Percentiles rank a stretch among this genome's conserved stretches.
phyloP scores from a whole-genome alignment of 2,888 invertebrate genomes.

The Melanargia galathea region DNA sequence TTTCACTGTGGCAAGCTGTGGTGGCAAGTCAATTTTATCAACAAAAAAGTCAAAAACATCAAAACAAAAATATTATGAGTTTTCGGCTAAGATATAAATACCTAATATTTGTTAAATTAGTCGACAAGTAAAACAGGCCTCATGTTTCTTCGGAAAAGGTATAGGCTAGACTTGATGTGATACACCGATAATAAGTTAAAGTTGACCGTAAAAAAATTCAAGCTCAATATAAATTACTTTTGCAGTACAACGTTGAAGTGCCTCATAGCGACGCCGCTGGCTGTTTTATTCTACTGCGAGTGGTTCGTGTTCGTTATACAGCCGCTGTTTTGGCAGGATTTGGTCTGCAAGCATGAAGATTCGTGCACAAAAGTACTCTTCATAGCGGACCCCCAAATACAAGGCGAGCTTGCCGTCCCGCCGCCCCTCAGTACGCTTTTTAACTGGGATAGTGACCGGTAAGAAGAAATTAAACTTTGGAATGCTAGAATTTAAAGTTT shows the following conservation, averaged over 20 bases:
- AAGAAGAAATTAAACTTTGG: conserved; percentile 46
- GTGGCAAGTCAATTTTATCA: conserved; percentile 3
- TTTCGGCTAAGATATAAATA: background rate
- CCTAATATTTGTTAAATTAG: background rate
- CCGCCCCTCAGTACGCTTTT: conserved; percentile 86
- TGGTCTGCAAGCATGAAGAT: conserved; percentile 68
- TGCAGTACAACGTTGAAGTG: conserved; percentile 65
- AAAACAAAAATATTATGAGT: too few relatives aligned
- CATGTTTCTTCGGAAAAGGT: conserved; percentile 34
- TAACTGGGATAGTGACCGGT: conserved; percentile 95
- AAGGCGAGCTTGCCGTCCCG: conserved; percentile 90
- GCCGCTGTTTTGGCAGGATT: conserved; percentile 66
- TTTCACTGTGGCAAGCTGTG: too few relatives aligned
- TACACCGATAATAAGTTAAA: background rate
- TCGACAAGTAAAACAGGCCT: conserved; percentile 4
- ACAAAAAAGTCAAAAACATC: conserved; percentile 1
- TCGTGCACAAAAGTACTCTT: conserved; percentile 86
- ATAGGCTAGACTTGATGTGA: background rate
- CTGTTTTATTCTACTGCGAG: conserved; percentile 78
- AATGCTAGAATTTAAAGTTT: too few relatives aligned
- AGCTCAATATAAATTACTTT: conserved; percentile 18
- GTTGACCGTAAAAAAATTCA: background rate
- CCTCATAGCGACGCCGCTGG: conserved; percentile 53
- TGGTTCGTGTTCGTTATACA: conserved; percentile 76
- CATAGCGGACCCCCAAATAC: conserved; percentile 96